Conservation (phyloP, 2,888 invertebrate species). For the Drosophila fungiperda region DNA sequence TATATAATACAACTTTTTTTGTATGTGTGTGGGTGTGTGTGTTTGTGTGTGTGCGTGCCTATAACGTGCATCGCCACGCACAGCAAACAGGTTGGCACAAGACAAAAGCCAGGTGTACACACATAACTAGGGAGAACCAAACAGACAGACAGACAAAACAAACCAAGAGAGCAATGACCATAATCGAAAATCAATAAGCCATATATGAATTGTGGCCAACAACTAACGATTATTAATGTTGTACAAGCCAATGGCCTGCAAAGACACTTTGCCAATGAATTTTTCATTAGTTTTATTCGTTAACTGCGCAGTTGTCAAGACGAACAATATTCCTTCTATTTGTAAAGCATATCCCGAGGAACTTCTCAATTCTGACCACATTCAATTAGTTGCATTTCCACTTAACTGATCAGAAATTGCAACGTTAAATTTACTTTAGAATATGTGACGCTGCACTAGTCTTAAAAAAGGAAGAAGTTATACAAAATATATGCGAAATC, state of each 20-base stretch:
- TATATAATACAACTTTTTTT: background rate
- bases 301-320: slow-evolving; percentile 62
- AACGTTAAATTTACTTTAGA: background rate
- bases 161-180: slow-evolving; percentile 47
- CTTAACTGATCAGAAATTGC: background rate
- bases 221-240: slow-evolving; percentile 23
- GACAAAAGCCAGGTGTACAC: slow-evolving; percentile 1
- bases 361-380: slow-evolving; percentile 15
- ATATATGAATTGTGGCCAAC: slow-evolving; percentile 58
- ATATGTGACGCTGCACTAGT: background rate
- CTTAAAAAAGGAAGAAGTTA: background rate
- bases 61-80: slow-evolving; percentile 64
- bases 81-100: slow-evolving; percentile 70
- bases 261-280: slow-evolving; percentile 56
- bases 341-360: slow-evolving; percentile 23
- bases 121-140: background rate
- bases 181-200: slow-evolving; percentile 75
- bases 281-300: slow-evolving; percentile 54
- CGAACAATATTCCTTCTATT: slow-evolving; percentile 22
- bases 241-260: slow-evolving; percentile 36
- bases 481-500: background rate
- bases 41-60: slow-evolving; percentile 24
- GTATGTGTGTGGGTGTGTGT: slow-evolving; percentile 9
- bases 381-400: slow-evolving; percentile 1
- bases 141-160: slow-evolving; percentile 15